Evolutionary conservation across 2,888 invertebrate species (phyloP), one percentile per base, ranked within the genome.

Genomic region (Autographa gamma): DNA sequence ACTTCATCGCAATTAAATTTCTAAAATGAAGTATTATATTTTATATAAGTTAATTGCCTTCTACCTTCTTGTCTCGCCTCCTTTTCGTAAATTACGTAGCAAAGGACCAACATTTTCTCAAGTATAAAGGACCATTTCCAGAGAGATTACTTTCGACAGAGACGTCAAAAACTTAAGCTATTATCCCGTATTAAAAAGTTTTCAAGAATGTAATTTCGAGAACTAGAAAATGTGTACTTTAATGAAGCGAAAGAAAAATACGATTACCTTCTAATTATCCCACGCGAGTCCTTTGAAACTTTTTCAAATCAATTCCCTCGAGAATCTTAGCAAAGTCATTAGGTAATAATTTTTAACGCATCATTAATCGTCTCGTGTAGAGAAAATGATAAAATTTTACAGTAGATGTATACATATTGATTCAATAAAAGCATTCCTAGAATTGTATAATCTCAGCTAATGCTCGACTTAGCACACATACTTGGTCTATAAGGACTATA

Each of bases 141-240:
- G 14, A 54, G 9, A 69, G 38, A 69, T 69, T 69, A 66, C 67
- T 72, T 68, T 73, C 56, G 31, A 66, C 60, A 52, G 32, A 54
- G 11, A 63, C 58, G 66, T 68, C 71, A 73, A 72, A 76, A 81
- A 79, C 76, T 81, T 71, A 60, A 65, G 52, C 69, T 71, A 73
- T 78, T 69, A 80, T 70, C 56, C 25, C 25, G 59, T 43, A 66
- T 72, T 67, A 69, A 60, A 5, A 71, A 71, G 25, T 60, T 60
- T 32, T 34, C 13, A 58, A 31, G 16, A 67, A 69, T 61, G 59
- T 25, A 48, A 63, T 38, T 54, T 65, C n/a, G 18, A 58, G 19
- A 56, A 56, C 54, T 56, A 56, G 18, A 56, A 56, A 56, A 56
- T 25, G 11, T 54, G 8, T 25, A 56, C 11, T 19, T 56, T 54